Evolutionary conservation across 2,113 vertebrate genomes (phyloP).

Genomic region (Fulmarus glacialis): DNA sequence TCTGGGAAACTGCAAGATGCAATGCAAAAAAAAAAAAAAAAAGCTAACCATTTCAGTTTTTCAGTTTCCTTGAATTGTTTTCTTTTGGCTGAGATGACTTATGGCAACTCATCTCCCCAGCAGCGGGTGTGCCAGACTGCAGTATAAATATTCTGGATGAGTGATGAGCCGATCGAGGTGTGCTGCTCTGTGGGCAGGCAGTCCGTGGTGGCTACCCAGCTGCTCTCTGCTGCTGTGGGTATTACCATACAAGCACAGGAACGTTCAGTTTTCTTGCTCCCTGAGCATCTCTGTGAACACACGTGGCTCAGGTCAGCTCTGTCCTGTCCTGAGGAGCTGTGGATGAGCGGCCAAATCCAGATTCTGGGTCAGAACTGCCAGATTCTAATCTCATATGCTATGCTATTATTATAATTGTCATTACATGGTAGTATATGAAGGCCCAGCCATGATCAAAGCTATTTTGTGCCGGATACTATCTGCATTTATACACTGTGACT

Average conservation of each 20-base stretch:
- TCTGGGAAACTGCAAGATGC: neutral
- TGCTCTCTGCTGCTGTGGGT: neutral
- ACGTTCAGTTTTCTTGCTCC: neutral
- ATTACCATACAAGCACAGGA: neutral
- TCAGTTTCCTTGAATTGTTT: neutral
- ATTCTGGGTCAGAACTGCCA: neutral
- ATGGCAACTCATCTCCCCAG: neutral
- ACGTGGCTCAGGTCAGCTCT: fast-evolving
- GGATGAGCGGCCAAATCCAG: neutral
- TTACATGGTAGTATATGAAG: neutral
- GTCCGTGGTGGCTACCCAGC: neutral
- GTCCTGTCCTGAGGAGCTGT: neutral
- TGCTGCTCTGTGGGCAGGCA: neutral
- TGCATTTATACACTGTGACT: neutral
- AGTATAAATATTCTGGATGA: neutral
- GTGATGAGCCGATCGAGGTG: neutral
- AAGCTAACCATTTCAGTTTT: neutral
- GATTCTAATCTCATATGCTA: neutral
- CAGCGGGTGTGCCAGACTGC: neutral
- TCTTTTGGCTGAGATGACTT: neutral
- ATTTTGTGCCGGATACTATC: neutral
- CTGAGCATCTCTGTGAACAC: neutral
- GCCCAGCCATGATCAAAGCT: neutral
- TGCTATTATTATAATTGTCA: neutral
- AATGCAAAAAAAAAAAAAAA: neutral